These are phyloP conservation scores for Aurelia aurita DNA, from an alignment of 30 jellyfish, hydroid and myxozoan species.

Conservation along the genomic window DNA sequence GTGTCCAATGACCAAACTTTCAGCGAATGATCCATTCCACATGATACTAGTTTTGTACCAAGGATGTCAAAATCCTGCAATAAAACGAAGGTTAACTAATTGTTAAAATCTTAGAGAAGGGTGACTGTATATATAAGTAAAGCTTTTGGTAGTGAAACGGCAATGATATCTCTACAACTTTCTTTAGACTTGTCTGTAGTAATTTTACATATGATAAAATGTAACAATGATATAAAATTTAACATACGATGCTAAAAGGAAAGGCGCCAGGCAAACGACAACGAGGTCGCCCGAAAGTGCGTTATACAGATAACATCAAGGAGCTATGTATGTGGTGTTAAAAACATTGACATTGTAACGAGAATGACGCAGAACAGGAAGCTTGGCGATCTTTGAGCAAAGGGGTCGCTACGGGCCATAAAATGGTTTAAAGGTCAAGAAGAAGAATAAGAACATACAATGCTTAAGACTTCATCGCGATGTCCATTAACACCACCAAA, in stretches of 20 bases:
- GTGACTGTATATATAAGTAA: too few relatives aligned
- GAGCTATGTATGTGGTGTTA: background rate
- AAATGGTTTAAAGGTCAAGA: too few relatives aligned
- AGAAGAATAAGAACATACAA: too few relatives aligned
- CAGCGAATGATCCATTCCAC: constrained; percentile 98
- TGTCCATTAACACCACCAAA: constrained; percentile 99
- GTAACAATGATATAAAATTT: background rate
- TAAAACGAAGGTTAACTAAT: background rate
- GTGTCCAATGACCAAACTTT: constrained; percentile 90
- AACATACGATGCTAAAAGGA: too few relatives aligned
- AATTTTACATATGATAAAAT: background rate
- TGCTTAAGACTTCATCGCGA: constrained; percentile 96
- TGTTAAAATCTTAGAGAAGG: too few relatives aligned
- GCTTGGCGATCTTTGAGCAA: too few relatives aligned
- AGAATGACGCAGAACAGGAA: too few relatives aligned
- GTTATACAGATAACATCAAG: background rate
- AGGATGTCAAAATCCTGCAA: constrained; percentile 89
- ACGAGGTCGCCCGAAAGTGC: background rate
- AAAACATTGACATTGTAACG: background rate
- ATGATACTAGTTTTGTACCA: constrained; percentile 88
- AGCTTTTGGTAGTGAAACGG: too few relatives aligned
- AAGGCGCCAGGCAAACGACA: background rate
- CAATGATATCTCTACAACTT: background rate
- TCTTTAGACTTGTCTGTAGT: background rate
- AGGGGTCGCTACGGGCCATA: too few relatives aligned